A percentile compares a stretch with the other conserved stretches of the same genome.
Conservation (phyloP, 92 coral and sea anemone genomes). For the Palythoa grandiflora region DNA sequence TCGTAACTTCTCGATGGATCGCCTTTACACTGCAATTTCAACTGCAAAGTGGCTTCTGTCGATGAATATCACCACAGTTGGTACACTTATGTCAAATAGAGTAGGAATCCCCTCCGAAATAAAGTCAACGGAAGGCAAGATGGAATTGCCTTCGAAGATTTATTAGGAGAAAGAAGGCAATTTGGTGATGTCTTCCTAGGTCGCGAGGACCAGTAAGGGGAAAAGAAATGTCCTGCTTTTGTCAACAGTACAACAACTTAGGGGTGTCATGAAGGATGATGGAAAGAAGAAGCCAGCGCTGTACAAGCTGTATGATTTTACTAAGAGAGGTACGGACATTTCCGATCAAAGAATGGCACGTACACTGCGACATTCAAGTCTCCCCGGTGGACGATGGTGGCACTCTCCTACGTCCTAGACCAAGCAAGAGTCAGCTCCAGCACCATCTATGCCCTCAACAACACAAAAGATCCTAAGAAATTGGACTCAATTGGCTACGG, state of each 20-base stretch:
- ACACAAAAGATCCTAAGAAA: no score
- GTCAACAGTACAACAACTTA: neutral
- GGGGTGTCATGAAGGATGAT: neutral
- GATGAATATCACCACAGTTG: neutral
- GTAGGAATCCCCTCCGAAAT: neutral
- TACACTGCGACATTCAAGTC: neutral
- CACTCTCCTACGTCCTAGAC: no score
- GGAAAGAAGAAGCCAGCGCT: neutral
- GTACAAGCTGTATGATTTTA: constrained; percentile 5
- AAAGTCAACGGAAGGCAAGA: neutral
- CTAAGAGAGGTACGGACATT: neutral
- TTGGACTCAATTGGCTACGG: no score
- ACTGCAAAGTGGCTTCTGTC: constrained; percentile 3
- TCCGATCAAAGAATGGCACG: neutral
- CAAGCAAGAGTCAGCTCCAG: no score
- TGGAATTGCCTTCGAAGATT: neutral
- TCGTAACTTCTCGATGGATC: neutral
- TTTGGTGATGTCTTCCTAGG: neutral
- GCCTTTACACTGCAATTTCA: neutral
- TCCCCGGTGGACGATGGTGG: neutral
- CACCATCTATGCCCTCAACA: no score
- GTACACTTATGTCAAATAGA: neutral
- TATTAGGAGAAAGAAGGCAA: neutral
- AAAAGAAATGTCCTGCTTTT: neutral
- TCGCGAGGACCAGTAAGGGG: neutral